Evolutionary conservation across 2,113 vertebrate species (phyloP).

Genomic region (Alouatta palliata): DNA sequence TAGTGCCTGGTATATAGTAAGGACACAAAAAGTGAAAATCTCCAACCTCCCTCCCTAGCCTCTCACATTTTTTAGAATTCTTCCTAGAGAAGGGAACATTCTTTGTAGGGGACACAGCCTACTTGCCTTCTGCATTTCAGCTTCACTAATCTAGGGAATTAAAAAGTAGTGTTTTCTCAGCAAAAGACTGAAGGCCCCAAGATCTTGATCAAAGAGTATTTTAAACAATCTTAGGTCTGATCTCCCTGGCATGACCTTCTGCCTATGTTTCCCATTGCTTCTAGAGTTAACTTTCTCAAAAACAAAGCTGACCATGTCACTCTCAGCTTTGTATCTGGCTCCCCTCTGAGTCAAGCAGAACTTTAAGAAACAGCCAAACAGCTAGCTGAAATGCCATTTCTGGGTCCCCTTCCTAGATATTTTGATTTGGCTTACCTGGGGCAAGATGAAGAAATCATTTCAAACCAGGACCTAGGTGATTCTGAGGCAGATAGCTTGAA

Average conservation of each 20-base stretch:
- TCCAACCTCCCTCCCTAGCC: no score
- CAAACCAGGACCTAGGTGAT: background rate
- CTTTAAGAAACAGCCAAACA: background rate
- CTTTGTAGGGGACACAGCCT: background rate
- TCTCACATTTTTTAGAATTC: background rate
- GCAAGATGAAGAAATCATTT: background rate
- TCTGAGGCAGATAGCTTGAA: background rate
- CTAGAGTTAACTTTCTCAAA: background rate
- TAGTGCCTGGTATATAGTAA: background rate
- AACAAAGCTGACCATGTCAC: background rate
- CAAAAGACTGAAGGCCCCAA: background rate
- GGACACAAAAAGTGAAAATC: background rate
- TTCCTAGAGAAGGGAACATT: background rate
- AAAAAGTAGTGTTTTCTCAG: background rate
- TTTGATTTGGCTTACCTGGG: background rate
- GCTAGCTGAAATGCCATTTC: background rate
- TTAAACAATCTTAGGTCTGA: background rate
- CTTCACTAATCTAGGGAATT: background rate
- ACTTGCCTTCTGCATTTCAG: background rate
- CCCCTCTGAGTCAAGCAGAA: background rate
- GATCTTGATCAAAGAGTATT: background rate
- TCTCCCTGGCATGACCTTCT: background rate
- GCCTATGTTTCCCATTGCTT: background rate
- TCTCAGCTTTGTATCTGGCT: background rate
- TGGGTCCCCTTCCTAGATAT: background rate